Base-by-base conservation (phyloP, 2,888 invertebrate genomes). In the Spicauda simplicius region DNA sequence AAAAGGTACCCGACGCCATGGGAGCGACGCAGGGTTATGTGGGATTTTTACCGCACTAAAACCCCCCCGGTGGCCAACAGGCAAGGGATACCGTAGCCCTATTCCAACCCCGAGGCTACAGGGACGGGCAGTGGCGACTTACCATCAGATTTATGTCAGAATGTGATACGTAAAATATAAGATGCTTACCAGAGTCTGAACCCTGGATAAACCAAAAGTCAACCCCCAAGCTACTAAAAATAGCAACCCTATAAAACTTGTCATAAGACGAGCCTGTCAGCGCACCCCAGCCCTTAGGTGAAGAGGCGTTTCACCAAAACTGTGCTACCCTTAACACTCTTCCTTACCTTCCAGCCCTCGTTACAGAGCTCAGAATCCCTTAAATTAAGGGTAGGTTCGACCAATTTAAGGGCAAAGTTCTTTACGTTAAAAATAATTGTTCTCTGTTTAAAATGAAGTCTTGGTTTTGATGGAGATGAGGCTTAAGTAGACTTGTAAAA, bases 341-440 rank as follows among this genome's bases (percentile, higher is more conserved):
- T 14, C 18, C 7, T 0, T 12, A 33, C 18, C 59, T 45, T 66
- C 54, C 8, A 0, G 10, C 0, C 18, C n/a, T 18, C 0, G 7
- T 2, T 7, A 18, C 45, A 54, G 12, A 14, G 65, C 14, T 59
- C 5, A 65, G 18, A 65, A 53, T 58, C 25, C 25, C 18, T 18
- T 53, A 53, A 37, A 53, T 11, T n/a, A 10, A 11, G 57, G 50
- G 19, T 20, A 8, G 19, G 5, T 2, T 45, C n/a, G 41, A 50
- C 54, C 60, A 66, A 66, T 66, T 60, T 66, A 60, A 66, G 66
- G 66, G 60, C 33, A 25, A 55, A 45, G 55, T 48, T 48, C 66
- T 60, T 50, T 55, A 61, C 54, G 60, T 50, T 66, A 60, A 61
- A 61, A 66, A 66, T 66, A 66, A 66, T 66, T 66, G 66, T 66